Percentiles rank a stretch among this genome's conserved stretches.
These are phyloP conservation scores for Asbolus verrucosus DNA, from an alignment of 1,140 invertebrate species.

Conservation along the genomic window DNA sequence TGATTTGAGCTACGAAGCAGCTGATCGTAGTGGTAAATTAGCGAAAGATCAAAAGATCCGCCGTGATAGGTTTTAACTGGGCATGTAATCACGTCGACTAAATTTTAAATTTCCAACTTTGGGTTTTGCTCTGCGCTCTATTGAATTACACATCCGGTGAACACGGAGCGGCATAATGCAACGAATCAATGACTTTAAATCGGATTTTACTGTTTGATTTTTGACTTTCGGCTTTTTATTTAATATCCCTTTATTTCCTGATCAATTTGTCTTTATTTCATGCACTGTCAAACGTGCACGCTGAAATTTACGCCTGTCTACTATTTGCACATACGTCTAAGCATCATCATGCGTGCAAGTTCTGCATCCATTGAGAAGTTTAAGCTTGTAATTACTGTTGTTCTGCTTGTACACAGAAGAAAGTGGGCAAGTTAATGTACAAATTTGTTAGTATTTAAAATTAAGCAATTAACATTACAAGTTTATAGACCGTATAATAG, in stretches of 20 bases:
- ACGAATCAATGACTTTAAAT: constrained; percentile 52
- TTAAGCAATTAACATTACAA: too few species aligned
- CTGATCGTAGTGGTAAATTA: constrained; percentile 35
- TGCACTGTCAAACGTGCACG: constrained; percentile 26
- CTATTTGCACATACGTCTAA: not conserved
- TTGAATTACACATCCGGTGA: constrained; percentile 51
- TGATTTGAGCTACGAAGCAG: constrained; percentile 1
- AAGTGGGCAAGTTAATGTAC: too few species aligned
- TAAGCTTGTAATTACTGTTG: too few species aligned
- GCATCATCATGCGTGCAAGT: too few species aligned
- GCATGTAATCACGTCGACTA: constrained; percentile 47
- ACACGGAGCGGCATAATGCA: constrained; percentile 46
- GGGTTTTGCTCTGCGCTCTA: constrained; percentile 38
- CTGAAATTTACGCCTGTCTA: not conserved
- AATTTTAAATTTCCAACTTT: constrained; percentile 52
- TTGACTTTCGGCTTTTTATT: constrained; percentile 48
- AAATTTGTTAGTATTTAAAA: too few species aligned
- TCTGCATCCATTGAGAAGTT: too few species aligned
- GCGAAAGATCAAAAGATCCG: constrained; percentile 50
- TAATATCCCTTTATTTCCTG: constrained; percentile 42
- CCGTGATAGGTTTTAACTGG: constrained; percentile 45
- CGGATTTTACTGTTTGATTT: constrained; percentile 54
- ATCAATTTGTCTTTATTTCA: constrained; percentile 42
- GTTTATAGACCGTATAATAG: too few species aligned
- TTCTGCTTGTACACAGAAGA: too few species aligned